Conservation (phyloP, 2,113 vertebrate species). For the Ameiurus melas region DNA sequence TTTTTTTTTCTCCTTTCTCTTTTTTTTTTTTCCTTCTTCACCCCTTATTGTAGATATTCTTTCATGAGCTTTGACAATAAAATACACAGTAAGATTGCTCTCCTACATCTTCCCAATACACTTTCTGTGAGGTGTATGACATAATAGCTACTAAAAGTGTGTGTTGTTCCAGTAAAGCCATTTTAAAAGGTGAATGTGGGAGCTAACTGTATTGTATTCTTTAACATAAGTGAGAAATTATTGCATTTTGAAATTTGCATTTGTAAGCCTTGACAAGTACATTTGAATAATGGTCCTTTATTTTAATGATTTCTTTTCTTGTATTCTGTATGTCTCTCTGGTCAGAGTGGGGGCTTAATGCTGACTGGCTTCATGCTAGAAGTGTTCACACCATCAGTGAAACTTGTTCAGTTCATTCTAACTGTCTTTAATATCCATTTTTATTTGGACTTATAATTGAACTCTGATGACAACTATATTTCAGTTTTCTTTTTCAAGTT, state of each 20-base stretch:
- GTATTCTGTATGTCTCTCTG: not conserved
- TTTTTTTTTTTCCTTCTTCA: too few relatives aligned
- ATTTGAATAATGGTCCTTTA: conserved; percentile 35
- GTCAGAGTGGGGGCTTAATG: not conserved
- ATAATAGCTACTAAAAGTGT: not conserved
- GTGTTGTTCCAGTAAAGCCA: not conserved
- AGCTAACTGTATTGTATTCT: not conserved
- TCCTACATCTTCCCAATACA: not conserved
- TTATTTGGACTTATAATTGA: not conserved
- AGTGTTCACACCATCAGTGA: conserved; percentile 1
- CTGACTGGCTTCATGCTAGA: not conserved
- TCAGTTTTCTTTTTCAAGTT: not conserved
- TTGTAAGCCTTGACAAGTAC: conserved; percentile 9
- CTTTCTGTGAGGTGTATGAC: not conserved
- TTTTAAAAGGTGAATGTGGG: not conserved
- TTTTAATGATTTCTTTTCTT: not conserved
- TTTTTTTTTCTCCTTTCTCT: too few relatives aligned
- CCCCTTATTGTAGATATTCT: not conserved
- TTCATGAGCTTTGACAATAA: not conserved
- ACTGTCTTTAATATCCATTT: not conserved
- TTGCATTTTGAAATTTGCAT: conserved; percentile 28
- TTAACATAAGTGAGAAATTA: conserved; percentile 2
- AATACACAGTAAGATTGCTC: not conserved
- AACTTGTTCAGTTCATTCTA: conserved; percentile 2
- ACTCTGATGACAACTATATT: not conserved